Evolutionary conservation across 1,140 invertebrate genomes (phyloP).

Genomic region (Oppia nitens): DNA sequence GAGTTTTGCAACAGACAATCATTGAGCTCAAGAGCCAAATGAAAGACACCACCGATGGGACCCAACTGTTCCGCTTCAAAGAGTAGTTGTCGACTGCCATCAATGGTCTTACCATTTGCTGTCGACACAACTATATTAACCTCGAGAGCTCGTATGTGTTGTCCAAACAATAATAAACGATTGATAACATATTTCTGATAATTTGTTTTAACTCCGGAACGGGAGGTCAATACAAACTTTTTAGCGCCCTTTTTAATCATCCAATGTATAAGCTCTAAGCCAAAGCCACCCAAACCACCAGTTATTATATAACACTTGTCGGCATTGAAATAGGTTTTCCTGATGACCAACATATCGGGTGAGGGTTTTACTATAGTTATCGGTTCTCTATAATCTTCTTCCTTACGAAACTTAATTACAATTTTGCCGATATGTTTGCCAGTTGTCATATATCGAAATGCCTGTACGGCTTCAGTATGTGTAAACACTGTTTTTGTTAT

Average conservation of each 20-base stretch:
- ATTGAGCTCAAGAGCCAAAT: too few relatives aligned
- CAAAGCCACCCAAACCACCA: conserved; percentile 83
- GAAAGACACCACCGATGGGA: too few relatives aligned
- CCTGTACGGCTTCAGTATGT: too few relatives aligned
- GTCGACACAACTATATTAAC: background rate
- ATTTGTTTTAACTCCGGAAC: conserved; percentile 46
- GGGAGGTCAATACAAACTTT: conserved; percentile 65
- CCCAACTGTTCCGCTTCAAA: conserved; percentile 20
- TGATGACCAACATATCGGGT: conserved; percentile 38
- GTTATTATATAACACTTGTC: conserved; percentile 49
- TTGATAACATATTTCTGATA: too few relatives aligned
- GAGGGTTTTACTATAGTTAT: conserved; percentile 30
- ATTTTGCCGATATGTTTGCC: too few relatives aligned
- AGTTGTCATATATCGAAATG: too few relatives aligned
- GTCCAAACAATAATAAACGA: background rate
- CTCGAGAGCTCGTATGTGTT: background rate
- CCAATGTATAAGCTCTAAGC: conserved; percentile 80
- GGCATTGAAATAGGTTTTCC: conserved; percentile 29
- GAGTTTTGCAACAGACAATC: conserved; percentile 58
- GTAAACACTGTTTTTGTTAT: too few relatives aligned
- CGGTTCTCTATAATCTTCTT: conserved; percentile 46
- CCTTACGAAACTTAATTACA: too few relatives aligned
- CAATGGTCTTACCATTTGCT: background rate
- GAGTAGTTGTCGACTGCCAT: background rate
- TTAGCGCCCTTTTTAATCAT: conserved; percentile 63